Conservation (phyloP, 2,113 vertebrate genomes). For the Oplegnathus fasciatus region DNA sequence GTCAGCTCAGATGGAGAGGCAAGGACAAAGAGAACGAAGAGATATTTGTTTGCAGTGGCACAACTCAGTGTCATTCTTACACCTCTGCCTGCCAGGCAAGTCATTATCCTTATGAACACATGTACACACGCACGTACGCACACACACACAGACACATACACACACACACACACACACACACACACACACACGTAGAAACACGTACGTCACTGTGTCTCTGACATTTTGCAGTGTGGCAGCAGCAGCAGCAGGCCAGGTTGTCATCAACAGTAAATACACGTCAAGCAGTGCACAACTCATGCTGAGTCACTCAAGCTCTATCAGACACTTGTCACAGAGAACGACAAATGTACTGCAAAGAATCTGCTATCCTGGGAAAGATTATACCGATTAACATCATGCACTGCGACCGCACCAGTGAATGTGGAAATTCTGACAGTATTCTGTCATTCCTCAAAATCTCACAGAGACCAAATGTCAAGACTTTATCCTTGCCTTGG, state of each 20-base stretch:
- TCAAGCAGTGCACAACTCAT: constrained; percentile 45
- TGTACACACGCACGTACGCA: neutral
- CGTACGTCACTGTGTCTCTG: constrained; percentile 32
- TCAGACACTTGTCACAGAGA: constrained; percentile 45
- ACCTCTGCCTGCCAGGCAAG: constrained; percentile 46
- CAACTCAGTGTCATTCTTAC: constrained; percentile 65
- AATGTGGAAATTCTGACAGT: constrained; percentile 23
- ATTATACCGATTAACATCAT: constrained; percentile 11
- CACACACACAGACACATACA: constrained; percentile 1
- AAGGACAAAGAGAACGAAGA: constrained; percentile 38
- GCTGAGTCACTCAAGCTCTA: constrained; percentile 57
- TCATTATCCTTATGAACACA: constrained; percentile 58
- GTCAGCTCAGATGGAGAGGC: constrained; percentile 52
- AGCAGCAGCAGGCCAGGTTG: constrained; percentile 43
- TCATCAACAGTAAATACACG: constrained; percentile 56
- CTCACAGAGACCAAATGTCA: neutral
- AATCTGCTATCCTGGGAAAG: constrained; percentile 9
- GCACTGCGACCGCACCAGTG: neutral
- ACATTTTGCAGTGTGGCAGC: constrained; percentile 43
- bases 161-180: constrained; percentile 8
- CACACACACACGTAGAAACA: constrained; percentile 7
- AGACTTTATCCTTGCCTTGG: neutral
- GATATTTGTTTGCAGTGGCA: constrained; percentile 58
- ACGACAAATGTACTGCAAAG: constrained; percentile 29
- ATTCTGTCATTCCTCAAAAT: constrained; percentile 29